A percentile compares a stretch with the other conserved stretches of the same genome.
Conservation (phyloP, 2,113 vertebrate genomes). For the Myiopsitta monachus region DNA sequence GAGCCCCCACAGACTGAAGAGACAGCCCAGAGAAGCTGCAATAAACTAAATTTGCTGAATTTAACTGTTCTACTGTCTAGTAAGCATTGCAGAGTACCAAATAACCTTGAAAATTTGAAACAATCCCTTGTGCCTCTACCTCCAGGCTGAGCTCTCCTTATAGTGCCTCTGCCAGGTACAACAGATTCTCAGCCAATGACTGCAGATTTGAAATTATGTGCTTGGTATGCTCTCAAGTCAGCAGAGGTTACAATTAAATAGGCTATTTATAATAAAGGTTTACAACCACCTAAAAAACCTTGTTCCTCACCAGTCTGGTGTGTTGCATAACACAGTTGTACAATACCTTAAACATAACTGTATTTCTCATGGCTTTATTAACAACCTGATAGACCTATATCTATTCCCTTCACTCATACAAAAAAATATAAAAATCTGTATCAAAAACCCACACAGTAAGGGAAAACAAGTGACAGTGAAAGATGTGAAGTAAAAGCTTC, state of each 20-base stretch:
- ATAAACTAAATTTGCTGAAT: neutral
- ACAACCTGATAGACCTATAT: neutral
- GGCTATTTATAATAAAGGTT: neutral
- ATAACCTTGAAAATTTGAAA: neutral
- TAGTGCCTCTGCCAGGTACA: neutral
- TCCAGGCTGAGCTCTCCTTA: neutral
- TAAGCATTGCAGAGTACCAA: neutral
- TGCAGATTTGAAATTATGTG: neutral
- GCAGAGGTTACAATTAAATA: neutral
- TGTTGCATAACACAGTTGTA: neutral
- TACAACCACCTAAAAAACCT: neutral
- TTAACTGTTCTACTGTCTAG: neutral
- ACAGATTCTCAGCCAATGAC: neutral
- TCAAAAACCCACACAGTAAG: neutral
- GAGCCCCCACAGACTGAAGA: neutral
- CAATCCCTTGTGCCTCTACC: neutral
- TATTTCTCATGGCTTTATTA: neutral
- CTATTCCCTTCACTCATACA: neutral
- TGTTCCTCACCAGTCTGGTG: neutral
- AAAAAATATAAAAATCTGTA: neutral
- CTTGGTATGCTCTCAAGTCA: neutral
- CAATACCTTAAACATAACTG: neutral
- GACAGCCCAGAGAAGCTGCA: neutral
- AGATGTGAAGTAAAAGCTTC: neutral
- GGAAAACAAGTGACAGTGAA: neutral